Evolutionary conservation across 2,888 invertebrate species (phyloP), one percentile per base, ranked within the genome.

Genomic region (Amaurobius ferox): DNA sequence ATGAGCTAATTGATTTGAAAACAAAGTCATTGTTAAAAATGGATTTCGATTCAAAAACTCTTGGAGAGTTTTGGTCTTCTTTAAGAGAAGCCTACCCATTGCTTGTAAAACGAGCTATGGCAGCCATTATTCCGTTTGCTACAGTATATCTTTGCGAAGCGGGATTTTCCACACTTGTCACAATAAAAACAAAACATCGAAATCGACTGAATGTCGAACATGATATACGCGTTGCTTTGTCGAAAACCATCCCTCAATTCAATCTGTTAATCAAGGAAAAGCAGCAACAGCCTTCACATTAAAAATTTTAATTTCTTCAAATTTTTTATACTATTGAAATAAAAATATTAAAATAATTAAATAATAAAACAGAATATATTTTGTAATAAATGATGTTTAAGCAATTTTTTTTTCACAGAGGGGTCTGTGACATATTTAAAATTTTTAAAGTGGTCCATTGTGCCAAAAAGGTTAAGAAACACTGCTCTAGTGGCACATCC

Each of bases 171-270:
- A 66, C 30, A 66, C 66, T 66, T 66, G 30, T 66, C 66, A 66
- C 66, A 44, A 44, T 44, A 44, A 44, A 35, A 35, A 35, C 35
- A 35, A 35, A 35, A 71, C 70, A 76, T 76, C 76, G 66, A 76
- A 76, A 76, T 76, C 48, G 76, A 76, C 66, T 76, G 76, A 76
- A 76, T 76, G 66, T 76, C 44, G 64, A 74, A 74, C 74, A 74
- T 74, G 64, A 74, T 74, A 74, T 74, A 40, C 64, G 74, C 74
- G 64, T 74, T 74, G 74, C 74, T 74, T 74, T 74, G 74, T 74
- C 74, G 40, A 74, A 74, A 64, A 74, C 62, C 64, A 74, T 64
- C 74, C 64, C 74, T 64, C 74, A 74, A 74, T 74, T 64, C 74
- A 74, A 74, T 74, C 64, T 74, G 64, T 74, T 74, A 74, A 74